Conservation (phyloP, 2,797 vertebrate species). For the Apogon hyalosoma region DNA sequence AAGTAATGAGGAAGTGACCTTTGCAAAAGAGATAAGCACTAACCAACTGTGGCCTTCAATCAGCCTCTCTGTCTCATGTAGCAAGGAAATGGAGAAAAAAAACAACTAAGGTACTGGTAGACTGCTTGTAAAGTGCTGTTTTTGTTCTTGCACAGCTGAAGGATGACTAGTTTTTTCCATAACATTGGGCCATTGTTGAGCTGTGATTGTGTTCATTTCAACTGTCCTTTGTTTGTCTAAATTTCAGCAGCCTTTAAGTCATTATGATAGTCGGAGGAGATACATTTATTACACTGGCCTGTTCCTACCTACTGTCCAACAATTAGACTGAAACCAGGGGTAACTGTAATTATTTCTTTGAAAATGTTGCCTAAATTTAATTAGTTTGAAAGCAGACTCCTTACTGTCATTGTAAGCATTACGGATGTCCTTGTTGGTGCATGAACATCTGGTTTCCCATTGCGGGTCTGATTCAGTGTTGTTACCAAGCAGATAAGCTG, state of each 20-base stretch:
- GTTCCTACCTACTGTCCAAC: neutral
- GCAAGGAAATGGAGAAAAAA: neutral
- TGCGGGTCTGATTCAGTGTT: neutral
- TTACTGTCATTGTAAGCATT: neutral
- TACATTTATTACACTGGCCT: neutral
- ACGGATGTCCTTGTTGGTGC: neutral
- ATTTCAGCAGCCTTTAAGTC: neutral
- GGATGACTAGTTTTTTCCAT: neutral
- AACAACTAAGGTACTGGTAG: neutral
- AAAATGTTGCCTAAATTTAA: constrained; percentile 1
- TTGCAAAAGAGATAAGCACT: constrained; percentile 25
- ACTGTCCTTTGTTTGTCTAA: too few relatives aligned
- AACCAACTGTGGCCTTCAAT: neutral
- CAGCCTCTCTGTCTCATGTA: neutral
- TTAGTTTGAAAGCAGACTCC: neutral
- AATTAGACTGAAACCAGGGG: neutral
- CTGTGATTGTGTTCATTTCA: neutral
- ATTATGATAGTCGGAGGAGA: neutral
- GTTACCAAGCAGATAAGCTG: constrained; percentile 28
- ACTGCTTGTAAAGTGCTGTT: neutral
- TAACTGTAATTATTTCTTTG: neutral
- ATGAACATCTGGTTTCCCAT: constrained; percentile 4
- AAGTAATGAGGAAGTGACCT: constrained; percentile 46
- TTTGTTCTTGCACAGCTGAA: neutral
- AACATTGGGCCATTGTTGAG: neutral